Base-by-base conservation (phyloP, 2,797 vertebrate species). In the Argyrosomus regius region DNA sequence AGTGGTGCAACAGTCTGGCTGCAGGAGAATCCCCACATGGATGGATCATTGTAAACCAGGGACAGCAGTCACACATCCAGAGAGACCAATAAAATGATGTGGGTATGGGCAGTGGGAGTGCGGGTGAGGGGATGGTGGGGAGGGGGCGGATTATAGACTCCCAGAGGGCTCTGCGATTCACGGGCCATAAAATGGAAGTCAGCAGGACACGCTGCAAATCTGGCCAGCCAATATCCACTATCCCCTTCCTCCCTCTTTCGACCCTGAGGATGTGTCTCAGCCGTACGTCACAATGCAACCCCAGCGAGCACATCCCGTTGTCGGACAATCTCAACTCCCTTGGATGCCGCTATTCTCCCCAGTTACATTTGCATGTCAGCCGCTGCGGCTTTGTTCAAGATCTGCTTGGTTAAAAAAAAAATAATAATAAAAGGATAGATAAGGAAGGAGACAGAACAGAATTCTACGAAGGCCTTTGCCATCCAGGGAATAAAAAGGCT, bases 91-190 rank as follows among this genome's bases (percentile, higher is more conserved):
- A 87, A 90, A 93, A 92, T 91, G 87, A 93, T 95, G 91, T 78
- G 87, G 35, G 86, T 80, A 22, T 60, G 78, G 85, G 83, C 69
- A 63, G 66, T 18, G 76, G 75, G 75, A 49, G 74, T 63, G 67
- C 49, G 61, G 35, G 76, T 10, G 35, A 39, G 58, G 54, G 72
- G 61, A 68, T 39, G 2, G 35, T 8, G 45, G 31, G 49, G 61
- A 35, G 78, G 10, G 60, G 28, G 35, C 22, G 93, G 95, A 95
- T 96, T 96, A 96, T 85, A 90, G 94, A 94, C 95, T 95, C 94
- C 95, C 93, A 89, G 93, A 94, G 92, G 95, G 92, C 90, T 87
- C 79, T 4, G 87, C 88, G 72, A 96, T 96, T 96, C 94, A 95
- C 88, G 50, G 86, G 70, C 91, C 84, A 93, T 93, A 92, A 95